Evolutionary conservation across 2,113 vertebrate species (phyloP), one percentile per base, ranked within the genome.

Genomic region (Pyrgilauda ruficollis): DNA sequence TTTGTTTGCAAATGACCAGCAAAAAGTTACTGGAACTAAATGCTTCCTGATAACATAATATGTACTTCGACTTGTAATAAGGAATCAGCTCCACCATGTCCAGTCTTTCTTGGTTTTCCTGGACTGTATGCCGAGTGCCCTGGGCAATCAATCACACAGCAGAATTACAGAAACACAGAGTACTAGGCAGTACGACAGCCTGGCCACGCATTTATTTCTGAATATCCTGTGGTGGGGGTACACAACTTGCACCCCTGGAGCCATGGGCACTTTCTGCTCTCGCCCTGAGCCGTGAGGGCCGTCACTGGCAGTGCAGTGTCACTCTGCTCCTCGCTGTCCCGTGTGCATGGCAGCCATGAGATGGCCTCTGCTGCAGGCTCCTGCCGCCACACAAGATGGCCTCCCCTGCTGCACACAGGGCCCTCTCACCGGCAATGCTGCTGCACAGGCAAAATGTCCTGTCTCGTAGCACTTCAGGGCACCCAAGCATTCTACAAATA

Each of bases 231-330:
- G 15, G 8, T 2, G 14, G 21, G 19, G 23, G 35, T 18, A 39
- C 15, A 22, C 46, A 86, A 0, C 13, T 18, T 0, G 0, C 33
- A 6, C 6, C 17, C 7, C 8, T 1, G 0, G 6, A 35, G 30
- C 26, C 23, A 31, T 0, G 6, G 41, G n/a, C 43, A 14, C 44
- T 12, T 66, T 41, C 31, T 35, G 28, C 74, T 63, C 17, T 76
- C 11, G 8, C 26, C 28, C 6, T 1, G 21, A 14, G 22, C 27
- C 1, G 0, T 10, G 44, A 58, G 47, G 30, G 20, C 31, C 0
- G 30, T 55, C 53, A 13, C 18, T 33, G 53, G 13, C 53, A 20
- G 30, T 1, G 12, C 39, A 5, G 9, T 2, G 13, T 39, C 27
- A 10, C 68, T 13, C 22, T 17, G 3, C 35, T 35, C 30, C 7